phyloP scores from a whole-genome alignment of 1,140 invertebrate genomes.

The Drosophila sechellia region DNA sequence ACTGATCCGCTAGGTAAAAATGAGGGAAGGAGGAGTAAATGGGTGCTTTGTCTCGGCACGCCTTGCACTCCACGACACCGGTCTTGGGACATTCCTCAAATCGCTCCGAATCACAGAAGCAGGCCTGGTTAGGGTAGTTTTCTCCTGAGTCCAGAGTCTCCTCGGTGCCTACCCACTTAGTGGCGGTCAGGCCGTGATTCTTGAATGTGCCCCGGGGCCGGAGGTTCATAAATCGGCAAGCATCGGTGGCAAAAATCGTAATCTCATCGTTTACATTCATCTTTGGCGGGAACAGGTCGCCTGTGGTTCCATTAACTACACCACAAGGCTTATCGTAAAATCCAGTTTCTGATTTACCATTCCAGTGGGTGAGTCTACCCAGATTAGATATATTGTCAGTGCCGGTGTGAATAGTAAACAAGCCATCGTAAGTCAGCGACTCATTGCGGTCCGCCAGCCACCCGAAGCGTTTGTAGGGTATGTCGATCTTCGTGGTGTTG shows the following conservation, averaged over 20 bases:
- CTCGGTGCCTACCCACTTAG: constrained; percentile 87
- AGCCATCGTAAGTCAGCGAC: constrained; percentile 89
- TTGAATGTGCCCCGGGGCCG: constrained; percentile 55
- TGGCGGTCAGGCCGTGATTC: constrained; percentile 86
- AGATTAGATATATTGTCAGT: constrained; percentile 87
- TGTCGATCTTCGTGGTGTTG: constrained; percentile 85
- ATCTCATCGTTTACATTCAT: constrained; percentile 86
- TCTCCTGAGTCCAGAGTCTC: constrained; percentile 89
- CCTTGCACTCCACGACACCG: constrained; percentile 89
- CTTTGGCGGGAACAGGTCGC: constrained; percentile 91
- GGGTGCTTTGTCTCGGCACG: constrained; percentile 90
- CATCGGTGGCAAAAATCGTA: constrained; percentile 89
- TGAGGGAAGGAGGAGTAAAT: constrained; percentile 94
- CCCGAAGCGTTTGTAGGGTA: constrained; percentile 90
- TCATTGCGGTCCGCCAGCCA: constrained; percentile 93
- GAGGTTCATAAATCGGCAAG: constrained; percentile 87
- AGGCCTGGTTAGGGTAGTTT: constrained; percentile 86
- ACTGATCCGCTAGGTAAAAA: constrained; percentile 92
- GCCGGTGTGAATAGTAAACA: constrained; percentile 91
- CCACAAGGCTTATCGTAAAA: constrained; percentile 88
- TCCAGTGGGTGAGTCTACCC: constrained; percentile 89
- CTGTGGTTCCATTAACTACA: constrained; percentile 88
- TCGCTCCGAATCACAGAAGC: constrained; percentile 85
- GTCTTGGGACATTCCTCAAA: constrained; percentile 84
- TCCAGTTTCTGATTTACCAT: constrained; percentile 86